Percentiles rank a stretch among this genome's conserved stretches.
Conservation (phyloP, 1,140 invertebrate genomes). For the Psilanteris sp. region DNA sequence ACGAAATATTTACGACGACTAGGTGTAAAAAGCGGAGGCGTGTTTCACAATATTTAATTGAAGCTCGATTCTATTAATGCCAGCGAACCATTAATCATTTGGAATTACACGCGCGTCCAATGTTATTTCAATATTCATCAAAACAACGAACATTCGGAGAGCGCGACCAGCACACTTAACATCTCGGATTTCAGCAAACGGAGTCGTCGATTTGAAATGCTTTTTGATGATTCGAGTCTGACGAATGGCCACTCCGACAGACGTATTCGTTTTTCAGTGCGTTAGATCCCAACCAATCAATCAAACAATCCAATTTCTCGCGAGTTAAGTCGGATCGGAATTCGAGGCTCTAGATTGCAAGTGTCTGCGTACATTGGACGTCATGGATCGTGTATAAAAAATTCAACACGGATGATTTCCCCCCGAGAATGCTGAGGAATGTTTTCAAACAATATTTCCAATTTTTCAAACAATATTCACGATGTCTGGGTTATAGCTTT, state of each 20-base stretch:
- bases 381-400: too few species aligned
- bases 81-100: conserved; percentile 28
- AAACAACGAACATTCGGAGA: conserved; percentile 20
- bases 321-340: conserved; percentile 28
- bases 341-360: background rate
- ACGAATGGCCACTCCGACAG: conserved; percentile 25
- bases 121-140: conserved; percentile 48
- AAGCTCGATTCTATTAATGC: conserved; percentile 37
- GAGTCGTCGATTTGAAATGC: conserved; percentile 29
- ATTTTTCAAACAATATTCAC: too few species aligned
- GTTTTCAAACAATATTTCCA: too few species aligned
- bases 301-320: conserved; percentile 55
- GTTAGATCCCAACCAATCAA: conserved; percentile 48
- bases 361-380: too few species aligned
- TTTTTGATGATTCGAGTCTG: conserved; percentile 32
- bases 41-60: conserved; percentile 36
- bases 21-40: too few species aligned
- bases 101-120: conserved; percentile 22
- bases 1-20: too few species aligned
- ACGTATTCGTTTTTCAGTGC: conserved; percentile 9
- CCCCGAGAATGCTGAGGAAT: too few species aligned
- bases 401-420: too few species aligned
- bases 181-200: conserved; percentile 31
- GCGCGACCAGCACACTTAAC: conserved; percentile 31
- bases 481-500: too few species aligned